Evolutionary conservation across 2,888 invertebrate species (phyloP).

Genomic region (Homarus gammarus): DNA sequence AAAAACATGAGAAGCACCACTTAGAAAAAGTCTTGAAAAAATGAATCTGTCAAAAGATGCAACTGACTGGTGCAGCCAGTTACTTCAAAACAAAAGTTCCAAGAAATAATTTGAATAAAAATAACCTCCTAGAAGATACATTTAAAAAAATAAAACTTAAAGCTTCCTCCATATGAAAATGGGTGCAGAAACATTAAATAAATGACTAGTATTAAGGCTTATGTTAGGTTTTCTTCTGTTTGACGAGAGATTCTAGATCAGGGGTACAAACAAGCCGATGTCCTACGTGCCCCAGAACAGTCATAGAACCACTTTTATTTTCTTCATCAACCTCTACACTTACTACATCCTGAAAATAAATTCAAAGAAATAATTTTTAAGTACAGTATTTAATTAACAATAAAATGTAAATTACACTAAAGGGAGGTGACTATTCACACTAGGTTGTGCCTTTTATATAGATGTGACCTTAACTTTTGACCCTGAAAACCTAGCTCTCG

Average conservation of each 20-base stretch:
- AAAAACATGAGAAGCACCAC: no score
- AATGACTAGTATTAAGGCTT: not conserved
- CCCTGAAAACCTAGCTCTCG: no score
- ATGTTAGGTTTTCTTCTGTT: conserved; percentile 65
- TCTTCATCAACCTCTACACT: conserved; percentile 63
- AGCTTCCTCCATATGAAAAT: conserved; percentile 22
- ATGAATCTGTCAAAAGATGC: not conserved
- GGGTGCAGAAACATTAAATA: not conserved
- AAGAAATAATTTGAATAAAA: not conserved
- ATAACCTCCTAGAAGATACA: not conserved
- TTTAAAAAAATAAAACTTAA: conserved; percentile 36
- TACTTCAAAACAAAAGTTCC: not conserved
- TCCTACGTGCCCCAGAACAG: conserved; percentile 64
- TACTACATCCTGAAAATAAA: conserved; percentile 63
- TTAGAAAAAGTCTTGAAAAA: not conserved
- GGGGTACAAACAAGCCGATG: conserved; percentile 69
- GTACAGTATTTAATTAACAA: no score
- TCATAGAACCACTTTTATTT: conserved; percentile 61
- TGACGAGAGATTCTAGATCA: conserved; percentile 58
- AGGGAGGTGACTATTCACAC: no score
- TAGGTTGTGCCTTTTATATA: no score
- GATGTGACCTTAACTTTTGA: no score
- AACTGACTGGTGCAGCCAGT: not conserved
- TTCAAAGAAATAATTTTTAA: no score
- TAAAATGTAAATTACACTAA: no score